Evolutionary conservation across 2,113 vertebrate species (phyloP).

Genomic region (Sprattus sprattus): DNA sequence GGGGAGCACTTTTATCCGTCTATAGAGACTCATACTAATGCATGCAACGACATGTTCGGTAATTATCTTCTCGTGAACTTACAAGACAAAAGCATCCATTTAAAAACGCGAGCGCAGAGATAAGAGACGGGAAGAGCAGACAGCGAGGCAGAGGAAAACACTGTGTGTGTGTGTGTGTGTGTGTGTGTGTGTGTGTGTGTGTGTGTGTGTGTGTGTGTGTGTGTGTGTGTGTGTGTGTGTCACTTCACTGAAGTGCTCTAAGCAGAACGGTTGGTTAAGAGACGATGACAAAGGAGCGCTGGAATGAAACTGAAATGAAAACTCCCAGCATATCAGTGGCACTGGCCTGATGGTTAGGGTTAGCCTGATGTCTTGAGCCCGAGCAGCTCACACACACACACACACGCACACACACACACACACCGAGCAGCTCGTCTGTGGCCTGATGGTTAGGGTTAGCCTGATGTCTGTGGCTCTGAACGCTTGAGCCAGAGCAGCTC

Average conservation of each 20-base stretch:
- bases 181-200: too few species aligned
- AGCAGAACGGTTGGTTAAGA: neutral
- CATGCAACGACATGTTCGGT: neutral
- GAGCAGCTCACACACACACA: too few species aligned
- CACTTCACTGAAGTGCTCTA: neutral
- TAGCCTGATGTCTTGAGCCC: too few species aligned
- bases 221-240: too few species aligned
- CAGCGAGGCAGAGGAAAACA: neutral
- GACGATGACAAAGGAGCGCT: neutral
- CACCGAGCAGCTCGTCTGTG: too few species aligned
- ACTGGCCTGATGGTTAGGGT: neutral
- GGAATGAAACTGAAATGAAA: neutral
- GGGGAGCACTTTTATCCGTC: neutral
- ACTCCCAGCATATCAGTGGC: neutral
- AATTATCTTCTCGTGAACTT: neutral
- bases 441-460: too few species aligned
- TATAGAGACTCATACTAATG: neutral
- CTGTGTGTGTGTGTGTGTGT: too few species aligned
- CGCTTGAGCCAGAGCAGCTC: neutral
- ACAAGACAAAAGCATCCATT: neutral
- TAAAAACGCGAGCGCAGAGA: neutral
- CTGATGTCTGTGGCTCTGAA: neutral
- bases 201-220: too few species aligned
- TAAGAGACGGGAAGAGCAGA: neutral
- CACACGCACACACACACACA: too few species aligned